Base-by-base conservation (phyloP, 2,888 invertebrate genomes). In the Sipha maydis region DNA sequence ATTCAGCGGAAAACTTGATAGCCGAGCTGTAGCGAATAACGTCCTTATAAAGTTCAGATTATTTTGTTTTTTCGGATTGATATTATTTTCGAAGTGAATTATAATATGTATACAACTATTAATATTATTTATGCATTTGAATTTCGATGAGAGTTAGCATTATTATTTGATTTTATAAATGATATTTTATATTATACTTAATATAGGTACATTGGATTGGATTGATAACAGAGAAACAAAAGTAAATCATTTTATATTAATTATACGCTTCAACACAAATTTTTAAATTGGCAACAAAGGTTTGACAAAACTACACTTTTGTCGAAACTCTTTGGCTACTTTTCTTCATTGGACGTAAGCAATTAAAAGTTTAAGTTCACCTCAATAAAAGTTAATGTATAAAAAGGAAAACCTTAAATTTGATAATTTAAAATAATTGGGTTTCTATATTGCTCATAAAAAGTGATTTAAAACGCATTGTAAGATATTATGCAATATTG, bases 321-420 rank as follows among this genome's bases (percentile, higher is more conserved):
- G 28, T 28, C 14, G 61, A 31, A 71, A 86, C 79, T 54, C 19
- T 21, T 79, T 79, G 86, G 79, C 71, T 38, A 80, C 86, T 80
- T 85, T 77, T 86, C 79, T 38, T 56, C 28, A 28, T 56, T 54
- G 69, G 69, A n/a, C 69, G 76, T 69, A 78, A 56, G 48, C 71
- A 79, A 86, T 86, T 79, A 86, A 80, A 86, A 86, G 71, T 86
- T 86, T 73, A 34, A 34, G n/a, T 56, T 54, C 2, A 56, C 4
- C 38, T 56, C 71, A 3, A 69, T 71, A 31, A 73, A 86, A 80
- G 73, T 79, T 79, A 28, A 79, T 38, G 8, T 54, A 73, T 67
- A 61, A 48, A 38, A 1, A 14, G 41, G 4, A 48, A 25, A 4
- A 41, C 38, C 21, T 7, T 54, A 34, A 25, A 48, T 31, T 48